Percentiles rank a stretch among this genome's conserved stretches.
Evolutionary conservation across 2,797 vertebrate species (phyloP).

Genomic region (Loris lydekkerianus): DNA sequence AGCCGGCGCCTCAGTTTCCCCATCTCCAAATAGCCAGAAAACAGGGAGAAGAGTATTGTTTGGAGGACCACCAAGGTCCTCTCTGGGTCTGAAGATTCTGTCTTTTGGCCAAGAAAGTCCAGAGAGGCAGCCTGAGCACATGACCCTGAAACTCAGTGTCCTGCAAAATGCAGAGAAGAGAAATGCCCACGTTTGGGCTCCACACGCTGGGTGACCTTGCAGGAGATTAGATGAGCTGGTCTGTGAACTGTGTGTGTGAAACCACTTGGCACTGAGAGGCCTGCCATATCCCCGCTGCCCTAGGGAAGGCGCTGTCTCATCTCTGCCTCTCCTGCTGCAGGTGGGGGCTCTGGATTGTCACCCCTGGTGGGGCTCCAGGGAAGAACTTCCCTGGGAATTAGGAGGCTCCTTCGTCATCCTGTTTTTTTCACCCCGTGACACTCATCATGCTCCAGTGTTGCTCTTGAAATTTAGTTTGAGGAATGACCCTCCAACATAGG

Average conservation of each 20-base stretch:
- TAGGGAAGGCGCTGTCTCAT: background rate
- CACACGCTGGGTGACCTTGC: background rate
- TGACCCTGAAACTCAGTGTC: background rate
- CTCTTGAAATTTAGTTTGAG: too few species aligned
- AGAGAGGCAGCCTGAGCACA: fast-evolving
- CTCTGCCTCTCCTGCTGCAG: too few species aligned
- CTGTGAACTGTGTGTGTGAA: fast-evolving
- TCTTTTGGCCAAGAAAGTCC: background rate
- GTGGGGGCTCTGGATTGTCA: too few species aligned
- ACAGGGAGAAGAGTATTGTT: background rate
- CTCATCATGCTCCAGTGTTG: fast-evolving
- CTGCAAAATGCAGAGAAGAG: background rate
- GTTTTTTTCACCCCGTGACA: fast-evolving
- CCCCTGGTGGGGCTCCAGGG: background rate
- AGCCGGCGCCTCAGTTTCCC: background rate
- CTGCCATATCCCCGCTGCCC: fast-evolving
- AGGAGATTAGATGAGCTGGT: background rate
- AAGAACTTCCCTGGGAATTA: background rate
- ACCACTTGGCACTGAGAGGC: background rate
- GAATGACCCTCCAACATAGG: background rate
- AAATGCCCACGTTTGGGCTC: too few species aligned
- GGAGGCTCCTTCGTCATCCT: background rate
- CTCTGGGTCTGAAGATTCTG: background rate
- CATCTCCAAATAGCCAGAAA: background rate
- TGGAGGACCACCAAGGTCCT: background rate